These are phyloP conservation scores for Ciconia boyciana DNA, from an alignment of 2,113 vertebrate species.

Conservation along the genomic window DNA sequence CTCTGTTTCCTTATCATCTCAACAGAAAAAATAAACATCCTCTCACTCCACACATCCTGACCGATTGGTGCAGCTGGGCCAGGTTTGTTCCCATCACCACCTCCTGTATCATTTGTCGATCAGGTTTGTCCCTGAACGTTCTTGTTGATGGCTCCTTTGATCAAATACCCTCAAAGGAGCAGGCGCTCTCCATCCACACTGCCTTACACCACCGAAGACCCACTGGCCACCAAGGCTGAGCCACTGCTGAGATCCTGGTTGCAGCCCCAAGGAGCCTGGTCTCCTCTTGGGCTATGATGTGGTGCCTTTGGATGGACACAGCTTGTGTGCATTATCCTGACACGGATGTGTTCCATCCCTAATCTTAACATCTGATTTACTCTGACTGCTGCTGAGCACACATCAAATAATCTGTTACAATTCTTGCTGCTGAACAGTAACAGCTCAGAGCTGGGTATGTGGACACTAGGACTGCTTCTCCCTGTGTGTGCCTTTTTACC, in stretches of 20 bases:
- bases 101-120: rapidly evolving
- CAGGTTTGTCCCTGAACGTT: neutral
- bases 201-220: neutral
- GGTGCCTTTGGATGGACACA: neutral
- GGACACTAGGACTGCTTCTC: too few species aligned
- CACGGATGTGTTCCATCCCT: neutral
- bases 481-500: rapidly evolving
- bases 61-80: rapidly evolving
- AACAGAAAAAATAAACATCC: neutral
- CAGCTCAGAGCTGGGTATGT: neutral
- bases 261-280: neutral
- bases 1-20: neutral
- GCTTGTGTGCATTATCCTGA: neutral
- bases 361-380: too few species aligned
- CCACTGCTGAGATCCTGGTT: neutral
- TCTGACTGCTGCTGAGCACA: neutral
- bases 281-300: rapidly evolving
- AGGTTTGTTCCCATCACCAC: neutral
- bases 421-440: neutral
- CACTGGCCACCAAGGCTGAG: too few species aligned
- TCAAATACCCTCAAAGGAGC: too few species aligned
- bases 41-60: neutral
- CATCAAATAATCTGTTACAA: too few species aligned
- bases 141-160: neutral
- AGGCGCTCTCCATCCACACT: rapidly evolving